phyloP scores from a whole-genome alignment of 2,888 invertebrate genomes.

The Pterostichus madidus region DNA sequence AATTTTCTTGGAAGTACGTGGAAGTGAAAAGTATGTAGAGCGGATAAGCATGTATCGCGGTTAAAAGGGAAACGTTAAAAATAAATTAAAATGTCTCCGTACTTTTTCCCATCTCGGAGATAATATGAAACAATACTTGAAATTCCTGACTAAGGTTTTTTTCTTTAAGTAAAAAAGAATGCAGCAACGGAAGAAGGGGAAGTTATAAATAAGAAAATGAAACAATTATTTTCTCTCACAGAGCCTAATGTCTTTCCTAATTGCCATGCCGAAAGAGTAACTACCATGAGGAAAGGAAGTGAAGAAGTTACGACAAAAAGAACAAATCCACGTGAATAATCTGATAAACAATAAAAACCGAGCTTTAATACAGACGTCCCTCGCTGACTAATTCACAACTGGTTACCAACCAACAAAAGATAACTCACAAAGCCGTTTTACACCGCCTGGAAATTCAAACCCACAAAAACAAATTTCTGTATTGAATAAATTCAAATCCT shows the following conservation, averaged over 20 bases:
- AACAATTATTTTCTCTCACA: slow-evolving; percentile 63
- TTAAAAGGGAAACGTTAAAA: slow-evolving; percentile 62
- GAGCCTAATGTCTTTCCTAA: slow-evolving; percentile 64
- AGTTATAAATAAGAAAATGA: slow-evolving; percentile 66
- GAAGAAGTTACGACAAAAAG: slow-evolving; percentile 56
- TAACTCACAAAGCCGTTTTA: slow-evolving; percentile 11
- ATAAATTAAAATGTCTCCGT: slow-evolving; percentile 56
- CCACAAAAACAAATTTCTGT: slow-evolving; percentile 6
- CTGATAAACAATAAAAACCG: slow-evolving; percentile 62
- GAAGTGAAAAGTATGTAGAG: slow-evolving; percentile 9
- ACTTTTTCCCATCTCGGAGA: slow-evolving; percentile 49
- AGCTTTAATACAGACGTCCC: slow-evolving; percentile 19
- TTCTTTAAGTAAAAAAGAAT: slow-evolving; percentile 20
- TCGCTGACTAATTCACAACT: slow-evolving; percentile 17
- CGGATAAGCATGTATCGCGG: background rate
- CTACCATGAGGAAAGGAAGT: slow-evolving; percentile 47
- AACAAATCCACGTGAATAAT: slow-evolving; percentile 57
- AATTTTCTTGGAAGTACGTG: background rate
- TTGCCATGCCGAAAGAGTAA: slow-evolving; percentile 62
- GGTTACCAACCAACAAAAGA: slow-evolving; percentile 34
- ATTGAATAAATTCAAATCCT: slow-evolving; percentile 10
- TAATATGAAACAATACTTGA: slow-evolving; percentile 61
- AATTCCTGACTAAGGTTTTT: slow-evolving; percentile 44
- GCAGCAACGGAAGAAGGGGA: slow-evolving; percentile 58
- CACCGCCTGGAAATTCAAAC: background rate